A percentile compares a stretch with the other conserved stretches of the same genome.
Evolutionary conservation across 1,140 invertebrate genomes (phyloP).

Genomic region (Ruditapes philippinarum): DNA sequence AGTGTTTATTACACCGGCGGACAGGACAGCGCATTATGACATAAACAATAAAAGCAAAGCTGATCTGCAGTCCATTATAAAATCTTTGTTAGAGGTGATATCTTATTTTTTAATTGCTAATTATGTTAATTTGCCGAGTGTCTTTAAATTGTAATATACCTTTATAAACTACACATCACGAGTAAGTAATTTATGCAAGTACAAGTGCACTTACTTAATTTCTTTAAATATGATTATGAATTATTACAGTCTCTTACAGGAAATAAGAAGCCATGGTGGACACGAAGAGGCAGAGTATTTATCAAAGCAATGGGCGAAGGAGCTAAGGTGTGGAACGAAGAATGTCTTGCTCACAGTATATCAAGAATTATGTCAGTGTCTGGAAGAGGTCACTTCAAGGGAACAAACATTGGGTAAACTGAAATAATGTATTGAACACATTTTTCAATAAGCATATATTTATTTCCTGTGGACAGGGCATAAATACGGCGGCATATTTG

Average conservation of each 20-base stretch:
- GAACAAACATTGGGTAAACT: neutral
- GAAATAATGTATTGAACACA: neutral
- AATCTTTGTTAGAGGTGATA: neutral
- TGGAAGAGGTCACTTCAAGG: neutral
- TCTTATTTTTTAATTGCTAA: neutral
- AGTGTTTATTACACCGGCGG: neutral
- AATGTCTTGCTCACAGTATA: neutral
- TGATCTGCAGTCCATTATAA: neutral
- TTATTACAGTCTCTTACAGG: neutral
- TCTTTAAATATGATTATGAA: neutral
- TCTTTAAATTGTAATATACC: too few species aligned
- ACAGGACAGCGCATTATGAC: neutral
- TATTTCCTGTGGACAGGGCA: neutral
- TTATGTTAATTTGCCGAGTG: neutral
- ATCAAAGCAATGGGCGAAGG: neutral
- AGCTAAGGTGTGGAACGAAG: neutral
- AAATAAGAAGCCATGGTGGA: neutral
- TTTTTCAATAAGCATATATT: neutral
- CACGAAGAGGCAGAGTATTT: neutral
- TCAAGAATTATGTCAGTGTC: neutral
- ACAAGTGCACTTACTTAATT: neutral
- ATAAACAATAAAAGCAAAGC: neutral
- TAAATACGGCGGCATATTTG: neutral
- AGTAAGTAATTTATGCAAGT: neutral
- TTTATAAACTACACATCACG: too few species aligned